These are phyloP conservation scores for Stenurella melanura DNA, from an alignment of 2,888 invertebrate species.

Conservation along the genomic window DNA sequence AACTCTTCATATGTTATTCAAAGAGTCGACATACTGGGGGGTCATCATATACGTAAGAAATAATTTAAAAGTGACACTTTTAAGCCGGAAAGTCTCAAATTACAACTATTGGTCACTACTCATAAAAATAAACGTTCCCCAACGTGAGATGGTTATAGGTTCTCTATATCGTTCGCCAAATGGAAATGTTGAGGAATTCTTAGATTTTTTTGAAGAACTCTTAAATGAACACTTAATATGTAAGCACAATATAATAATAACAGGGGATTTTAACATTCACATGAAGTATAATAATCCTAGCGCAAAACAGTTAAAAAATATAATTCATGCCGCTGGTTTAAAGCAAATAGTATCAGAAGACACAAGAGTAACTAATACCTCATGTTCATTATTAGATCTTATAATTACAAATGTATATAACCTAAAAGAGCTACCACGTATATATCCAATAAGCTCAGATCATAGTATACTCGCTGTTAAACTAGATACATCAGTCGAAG, in stretches of 20 bases:
- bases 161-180: conserved; percentile 12
- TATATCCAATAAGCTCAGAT: not conserved
- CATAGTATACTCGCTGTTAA: not conserved
- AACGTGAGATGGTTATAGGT: not conserved
- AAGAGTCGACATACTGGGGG: conserved; percentile 1
- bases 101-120: not conserved
- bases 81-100: not conserved
- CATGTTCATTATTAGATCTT: not conserved
- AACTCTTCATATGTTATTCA: conserved; percentile 8
- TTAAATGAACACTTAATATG: not conserved
- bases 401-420: conserved; percentile 13
- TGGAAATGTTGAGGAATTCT: not conserved
- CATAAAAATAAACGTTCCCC: not conserved
- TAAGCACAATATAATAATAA: not conserved
- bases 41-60: not conserved
- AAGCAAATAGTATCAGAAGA: not conserved
- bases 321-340: not conserved
- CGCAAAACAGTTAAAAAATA: not conserved
- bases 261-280: not conserved
- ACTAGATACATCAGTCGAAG: not conserved
- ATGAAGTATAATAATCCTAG: not conserved
- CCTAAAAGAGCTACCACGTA: not conserved
- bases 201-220: not conserved
- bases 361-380: not conserved
- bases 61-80: not conserved